Percentiles rank a stretch among this genome's conserved stretches.
Evolutionary conservation across 1,140 invertebrate genomes (phyloP).

Genomic region (Ips nitidus): DNA sequence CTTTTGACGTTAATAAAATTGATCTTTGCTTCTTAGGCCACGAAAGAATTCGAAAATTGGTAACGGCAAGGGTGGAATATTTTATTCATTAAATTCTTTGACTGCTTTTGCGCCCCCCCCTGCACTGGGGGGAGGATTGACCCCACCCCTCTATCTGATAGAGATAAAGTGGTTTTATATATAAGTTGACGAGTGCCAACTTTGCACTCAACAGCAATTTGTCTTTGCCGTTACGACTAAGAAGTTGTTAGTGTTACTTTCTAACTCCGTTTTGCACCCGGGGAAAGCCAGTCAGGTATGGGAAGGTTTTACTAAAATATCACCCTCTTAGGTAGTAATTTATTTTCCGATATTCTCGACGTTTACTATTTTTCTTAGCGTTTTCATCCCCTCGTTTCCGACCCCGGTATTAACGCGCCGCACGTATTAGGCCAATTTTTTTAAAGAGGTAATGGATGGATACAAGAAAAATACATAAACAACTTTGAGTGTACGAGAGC

Average conservation of each 20-base stretch:
- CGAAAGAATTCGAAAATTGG: conserved; percentile 20
- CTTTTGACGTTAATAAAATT: conserved; percentile 29
- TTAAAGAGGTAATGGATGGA: conserved; percentile 34
- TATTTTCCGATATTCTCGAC: conserved; percentile 32
- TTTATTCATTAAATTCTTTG: conserved; percentile 30
- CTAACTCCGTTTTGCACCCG: conserved; percentile 23
- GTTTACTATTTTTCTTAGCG: conserved; percentile 32
- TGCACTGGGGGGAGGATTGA: conserved; percentile 17
- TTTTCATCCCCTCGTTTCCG: conserved; percentile 29
- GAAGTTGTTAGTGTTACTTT: conserved; percentile 28
- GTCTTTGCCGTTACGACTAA: conserved; percentile 22
- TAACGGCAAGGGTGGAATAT: conserved; percentile 15
- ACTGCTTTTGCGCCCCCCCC: conserved; percentile 12
- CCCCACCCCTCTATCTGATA: too few species aligned
- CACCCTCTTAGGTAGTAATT: conserved; percentile 32
- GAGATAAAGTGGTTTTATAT: background rate
- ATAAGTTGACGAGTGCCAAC: background rate
- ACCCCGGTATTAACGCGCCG: conserved; percentile 21
- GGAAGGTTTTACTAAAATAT: conserved; percentile 25
- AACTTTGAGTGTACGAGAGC: conserved; percentile 13
- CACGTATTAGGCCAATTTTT: conserved; percentile 33
- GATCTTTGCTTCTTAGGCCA: conserved; percentile 21
- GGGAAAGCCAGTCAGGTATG: conserved; percentile 3
- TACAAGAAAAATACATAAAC: conserved; percentile 34
- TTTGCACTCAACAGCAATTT: conserved; percentile 18